Evolutionary conservation across 2,113 vertebrate species (phyloP).

Genomic region (Candoia aspera): DNA sequence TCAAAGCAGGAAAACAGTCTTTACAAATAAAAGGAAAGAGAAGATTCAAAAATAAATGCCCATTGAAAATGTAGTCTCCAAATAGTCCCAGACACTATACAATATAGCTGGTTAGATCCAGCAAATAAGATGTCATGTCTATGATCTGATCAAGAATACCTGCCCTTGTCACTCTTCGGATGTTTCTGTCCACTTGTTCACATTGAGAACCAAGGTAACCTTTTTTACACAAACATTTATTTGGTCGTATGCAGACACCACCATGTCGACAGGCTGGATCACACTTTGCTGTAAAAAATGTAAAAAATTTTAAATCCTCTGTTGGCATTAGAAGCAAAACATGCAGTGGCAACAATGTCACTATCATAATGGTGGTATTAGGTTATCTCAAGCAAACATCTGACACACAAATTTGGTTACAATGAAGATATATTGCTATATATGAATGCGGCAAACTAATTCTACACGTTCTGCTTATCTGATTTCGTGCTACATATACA

Average conservation of each 20-base stretch:
- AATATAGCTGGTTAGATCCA: conserved; percentile 96
- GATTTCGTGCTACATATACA: not conserved
- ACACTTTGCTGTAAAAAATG: conserved; percentile 85
- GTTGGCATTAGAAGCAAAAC: not conserved
- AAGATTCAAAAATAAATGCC: conserved; percentile 81
- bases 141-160: conserved; percentile 98
- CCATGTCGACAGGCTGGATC: conserved; percentile 92
- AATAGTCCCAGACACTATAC: conserved; percentile 86
- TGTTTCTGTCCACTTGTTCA: conserved; percentile 86
- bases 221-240: conserved; percentile 97
- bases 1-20: conserved; percentile 75
- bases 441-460: not conserved
- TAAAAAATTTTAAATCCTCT: not conserved
- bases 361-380: not conserved
- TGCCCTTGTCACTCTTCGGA: conserved; percentile 88
- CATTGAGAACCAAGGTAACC: conserved; percentile 82
- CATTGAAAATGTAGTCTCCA: conserved; percentile 72
- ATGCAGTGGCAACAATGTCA: not conserved
- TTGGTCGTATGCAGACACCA: conserved; percentile 93
- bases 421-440: not conserved
- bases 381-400: not conserved
- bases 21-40: conserved; percentile 74
- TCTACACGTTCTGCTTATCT: not conserved
- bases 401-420: not conserved
- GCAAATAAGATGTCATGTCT: conserved; percentile 96